These are phyloP conservation scores for Acrocephalus scirpaceus DNA, from an alignment of 2,797 vertebrate genomes.

Conservation along the genomic window DNA sequence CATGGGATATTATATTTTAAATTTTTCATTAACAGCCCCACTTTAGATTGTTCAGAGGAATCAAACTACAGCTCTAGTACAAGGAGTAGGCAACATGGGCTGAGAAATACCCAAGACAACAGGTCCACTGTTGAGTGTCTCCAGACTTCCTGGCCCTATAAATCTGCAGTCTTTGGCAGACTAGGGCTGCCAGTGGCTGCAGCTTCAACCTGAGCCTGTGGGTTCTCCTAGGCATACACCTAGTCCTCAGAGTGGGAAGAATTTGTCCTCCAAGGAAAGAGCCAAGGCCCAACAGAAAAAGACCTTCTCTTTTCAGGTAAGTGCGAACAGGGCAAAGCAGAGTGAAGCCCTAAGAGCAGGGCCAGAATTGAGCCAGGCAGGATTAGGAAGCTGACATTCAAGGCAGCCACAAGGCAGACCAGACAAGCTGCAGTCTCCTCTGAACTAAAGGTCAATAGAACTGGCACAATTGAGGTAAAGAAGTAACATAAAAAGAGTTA, in stretches of 20 bases:
- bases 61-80: background rate
- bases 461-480: background rate
- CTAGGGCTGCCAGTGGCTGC: rapidly evolving
- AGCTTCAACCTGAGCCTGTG: background rate
- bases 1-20: background rate
- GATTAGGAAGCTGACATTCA: background rate
- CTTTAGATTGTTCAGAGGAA: background rate
- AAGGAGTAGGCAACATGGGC: background rate
- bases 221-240: background rate
- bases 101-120: background rate
- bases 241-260: background rate
- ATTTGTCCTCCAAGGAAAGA: background rate
- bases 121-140: background rate
- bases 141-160: background rate
- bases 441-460: background rate
- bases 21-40: background rate
- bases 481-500: background rate
- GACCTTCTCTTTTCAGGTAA: background rate
- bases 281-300: background rate
- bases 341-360: background rate
- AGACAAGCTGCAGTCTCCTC: background rate
- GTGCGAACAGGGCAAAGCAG: background rate
- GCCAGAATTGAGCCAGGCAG: background rate
- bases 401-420: background rate
- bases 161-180: background rate